Base-by-base conservation (phyloP, 2,888 invertebrate genomes). In the Agrochola circellaris region DNA sequence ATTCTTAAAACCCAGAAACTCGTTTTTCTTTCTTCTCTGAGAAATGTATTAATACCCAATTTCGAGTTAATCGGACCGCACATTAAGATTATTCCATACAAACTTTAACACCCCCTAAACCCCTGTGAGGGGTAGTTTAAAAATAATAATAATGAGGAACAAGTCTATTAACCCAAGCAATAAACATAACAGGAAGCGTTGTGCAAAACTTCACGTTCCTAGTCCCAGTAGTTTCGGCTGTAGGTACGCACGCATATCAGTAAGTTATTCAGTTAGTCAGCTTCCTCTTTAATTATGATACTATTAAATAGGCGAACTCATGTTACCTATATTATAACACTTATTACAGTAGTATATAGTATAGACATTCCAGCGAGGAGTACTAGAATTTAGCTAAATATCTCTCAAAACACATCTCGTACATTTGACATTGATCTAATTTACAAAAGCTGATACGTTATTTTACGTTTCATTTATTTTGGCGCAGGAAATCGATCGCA, bases 401-500 rank as follows among this genome's bases (percentile, higher is more conserved):
- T 66, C 23, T 26, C 48, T 30, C 23, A 51, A 58, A 48, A 58
- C 42, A 26, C 30, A 60, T 54, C 34, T 58, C 30, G 17, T n/a
- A 23, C 54, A 56, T 42, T 56, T n/a, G 3, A 9, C 30, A 67
- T 62, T 42, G 38, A 68, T 42, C 6, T 34, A 61, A 56, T 75
- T 30, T 75, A 48, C 13, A 48, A 45, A 26, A 64, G 11, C n/a
- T 34, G 23, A 45, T 26, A 13, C 15, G 65, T 34, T 8, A 56
- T 67, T 73, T 81, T 17, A 82, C 48, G 60, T 51, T 72, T 30
- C 15, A 38, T 69, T 72, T 73, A 61, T 79, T 75, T 80, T 62
- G 51, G 61, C 73, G 58, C 89, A 94, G 94, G 94, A 94, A 90
- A 94, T 94, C 65, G 90, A 93, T 11, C 92, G 91, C n/a, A 89